These are phyloP conservation scores for Ophraella communa DNA, from an alignment of 2,888 invertebrate genomes.

Conservation along the genomic window DNA sequence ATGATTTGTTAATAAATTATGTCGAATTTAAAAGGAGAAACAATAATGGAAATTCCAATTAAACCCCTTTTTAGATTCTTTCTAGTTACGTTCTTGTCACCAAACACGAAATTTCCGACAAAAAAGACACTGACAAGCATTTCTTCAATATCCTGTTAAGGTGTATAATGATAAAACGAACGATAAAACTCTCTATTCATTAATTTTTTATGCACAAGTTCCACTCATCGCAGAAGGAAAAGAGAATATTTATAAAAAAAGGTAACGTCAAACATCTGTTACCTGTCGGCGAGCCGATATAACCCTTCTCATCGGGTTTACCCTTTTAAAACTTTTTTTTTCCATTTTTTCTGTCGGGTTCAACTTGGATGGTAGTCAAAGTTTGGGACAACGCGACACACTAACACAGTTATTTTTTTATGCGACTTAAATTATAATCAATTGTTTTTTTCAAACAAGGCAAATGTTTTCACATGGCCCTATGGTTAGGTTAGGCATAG, in stretches of 20 bases:
- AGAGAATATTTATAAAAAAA: constrained; percentile 13
- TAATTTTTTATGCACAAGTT: constrained; percentile 14
- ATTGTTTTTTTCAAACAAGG: no score
- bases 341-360: constrained; percentile 9
- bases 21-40: no score
- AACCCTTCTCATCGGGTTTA: constrained; percentile 14
- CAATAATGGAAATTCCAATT: no score
- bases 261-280: constrained; percentile 19
- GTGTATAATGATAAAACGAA: constrained; percentile 3
- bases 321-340: constrained; percentile 9
- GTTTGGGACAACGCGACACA: constrained; percentile 4
- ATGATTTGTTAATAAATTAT: no score
- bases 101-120: neutral
- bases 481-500: no score
- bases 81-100: neutral
- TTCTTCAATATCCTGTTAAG: constrained; percentile 1
- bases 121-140: constrained; percentile 5
- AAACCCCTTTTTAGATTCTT: neutral
- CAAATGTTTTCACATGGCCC: no score
- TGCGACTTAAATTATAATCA: no score
- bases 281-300: constrained; percentile 9
- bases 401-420: constrained; percentile 12
- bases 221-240: constrained; percentile 5
- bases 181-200: constrained; percentile 15
- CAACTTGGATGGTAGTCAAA: constrained; percentile 4